These are phyloP conservation scores for Biston stratarius DNA, from an alignment of 2,888 invertebrate genomes.

Conservation along the genomic window DNA sequence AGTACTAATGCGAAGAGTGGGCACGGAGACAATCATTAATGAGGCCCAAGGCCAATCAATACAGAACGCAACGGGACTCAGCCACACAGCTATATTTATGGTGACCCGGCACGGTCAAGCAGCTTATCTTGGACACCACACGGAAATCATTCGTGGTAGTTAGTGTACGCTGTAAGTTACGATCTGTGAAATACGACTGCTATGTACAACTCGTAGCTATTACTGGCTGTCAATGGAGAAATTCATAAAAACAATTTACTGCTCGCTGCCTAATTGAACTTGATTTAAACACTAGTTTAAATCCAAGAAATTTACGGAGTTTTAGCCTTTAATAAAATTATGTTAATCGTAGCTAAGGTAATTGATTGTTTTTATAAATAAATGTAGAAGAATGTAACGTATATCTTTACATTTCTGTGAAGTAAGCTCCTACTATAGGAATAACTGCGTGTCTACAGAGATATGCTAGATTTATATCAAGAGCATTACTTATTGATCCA, in stretches of 20 bases:
- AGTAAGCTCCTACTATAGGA: neutral
- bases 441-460: conserved; percentile 45
- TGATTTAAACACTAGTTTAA: conserved; percentile 24
- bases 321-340: conserved; percentile 6
- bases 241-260: conserved; percentile 34
- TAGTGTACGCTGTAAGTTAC: conserved; percentile 57
- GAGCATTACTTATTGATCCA: conserved; percentile 63
- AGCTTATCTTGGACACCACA: conserved; percentile 58
- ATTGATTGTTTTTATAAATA: neutral
- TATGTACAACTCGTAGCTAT: conserved; percentile 29
- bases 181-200: conserved; percentile 45
- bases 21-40: conserved; percentile 54
- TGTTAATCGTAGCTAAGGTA: neutral
- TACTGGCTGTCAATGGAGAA: conserved; percentile 30
- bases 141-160: conserved; percentile 56
- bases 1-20: conserved; percentile 29
- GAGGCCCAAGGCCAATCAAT: conserved; percentile 59
- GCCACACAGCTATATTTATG: conserved; percentile 63
- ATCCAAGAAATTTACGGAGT: conserved; percentile 4
- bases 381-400: neutral
- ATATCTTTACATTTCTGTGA: too few species aligned
- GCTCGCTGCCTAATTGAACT: conserved; percentile 27
- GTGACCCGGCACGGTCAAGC: conserved; percentile 66
- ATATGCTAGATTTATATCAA: conserved; percentile 58
- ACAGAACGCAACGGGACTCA: conserved; percentile 64